Evolutionary conservation across 2,113 vertebrate genomes (phyloP), one percentile per base, ranked within the genome.

Genomic region (Diphyllodes magnificus): DNA sequence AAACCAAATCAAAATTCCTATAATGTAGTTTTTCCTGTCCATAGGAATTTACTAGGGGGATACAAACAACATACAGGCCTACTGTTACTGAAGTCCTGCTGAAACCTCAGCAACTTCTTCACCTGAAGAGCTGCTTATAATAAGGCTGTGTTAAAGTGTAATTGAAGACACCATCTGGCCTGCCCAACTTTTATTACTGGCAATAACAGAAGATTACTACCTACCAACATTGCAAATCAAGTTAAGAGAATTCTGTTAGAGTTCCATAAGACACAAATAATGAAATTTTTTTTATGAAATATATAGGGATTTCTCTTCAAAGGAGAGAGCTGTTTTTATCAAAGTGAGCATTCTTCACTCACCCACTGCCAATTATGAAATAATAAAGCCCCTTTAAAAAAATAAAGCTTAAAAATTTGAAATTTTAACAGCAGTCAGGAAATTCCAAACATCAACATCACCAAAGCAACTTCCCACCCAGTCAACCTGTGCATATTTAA

Each of bases 171-270:
- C 31, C 61, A 88, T 80, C 79, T 88, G 90, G 82, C 44, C 85
- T 71, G 71, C 64, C 78, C 47, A 78, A 78, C 66, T 94, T 93
- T 90, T 51, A 94, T 66, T 51, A 37, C 59, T 22, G 21, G 64
- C 76, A 86, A 83, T 93, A 95, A 94, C 11, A 54, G 78, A 82
- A 51, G 63, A 66, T 93, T 90, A 92, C 68, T 90, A 70, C 82
- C 64, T 83, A 86, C 64, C 76, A 86, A 53, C 85, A 40, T 76
- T 47, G 54, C 59, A 88, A 92, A 95, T 77, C 68, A 80, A 82
- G 59, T 88, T 82, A 80, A 63, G 47, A 89, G 13, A 79, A 84
- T 88, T 80, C 44, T 82, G 20, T 69, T 72, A 44, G 61, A 70
- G 54, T 39, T 91, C 25, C 3, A 0, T 31, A 60, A 69, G 50